These are phyloP conservation scores for Notarius lentiginosus DNA, from an alignment of 2,113 vertebrate genomes.

Conservation along the genomic window DNA sequence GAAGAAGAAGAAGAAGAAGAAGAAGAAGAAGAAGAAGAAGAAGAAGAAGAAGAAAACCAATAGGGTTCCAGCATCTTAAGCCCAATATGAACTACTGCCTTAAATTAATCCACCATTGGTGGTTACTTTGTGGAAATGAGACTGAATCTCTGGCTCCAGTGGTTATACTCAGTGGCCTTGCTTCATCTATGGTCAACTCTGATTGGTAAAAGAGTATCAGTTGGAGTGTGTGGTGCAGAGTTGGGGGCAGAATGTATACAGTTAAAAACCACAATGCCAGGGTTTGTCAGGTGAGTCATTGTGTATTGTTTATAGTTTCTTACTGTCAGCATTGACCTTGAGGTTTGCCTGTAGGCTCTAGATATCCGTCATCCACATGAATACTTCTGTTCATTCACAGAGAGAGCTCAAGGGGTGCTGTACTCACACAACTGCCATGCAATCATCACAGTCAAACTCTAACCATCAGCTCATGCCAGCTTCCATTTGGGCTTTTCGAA, in stretches of 20 bases:
- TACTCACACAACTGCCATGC: constrained; percentile 49
- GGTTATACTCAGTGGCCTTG: not conserved
- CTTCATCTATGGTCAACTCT: not conserved
- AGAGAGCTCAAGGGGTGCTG: constrained; percentile 38
- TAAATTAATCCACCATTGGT: not conserved
- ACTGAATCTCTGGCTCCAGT: not conserved
- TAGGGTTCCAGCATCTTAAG: not conserved
- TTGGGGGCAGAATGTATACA: not conserved
- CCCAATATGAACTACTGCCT: not conserved
- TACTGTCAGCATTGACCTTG: constrained; percentile 49
- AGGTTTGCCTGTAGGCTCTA: constrained; percentile 53
- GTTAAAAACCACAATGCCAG: not conserved
- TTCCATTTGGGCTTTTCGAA: constrained; percentile 63
- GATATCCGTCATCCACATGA: constrained; percentile 61
- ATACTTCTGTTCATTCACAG: constrained; percentile 21
- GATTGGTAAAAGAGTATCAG: not conserved
- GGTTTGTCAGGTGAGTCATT: constrained; percentile 55
- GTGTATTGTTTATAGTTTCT: constrained; percentile 57
- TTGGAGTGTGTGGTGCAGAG: not conserved
- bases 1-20: not conserved
- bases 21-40: too few species aligned
- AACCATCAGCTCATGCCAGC: constrained; percentile 64
- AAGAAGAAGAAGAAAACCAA: not conserved
- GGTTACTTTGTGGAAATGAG: not conserved
- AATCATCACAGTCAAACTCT: constrained; percentile 10